Conservation (phyloP, 2,113 vertebrate genomes). For the Pituophis catenifer region DNA sequence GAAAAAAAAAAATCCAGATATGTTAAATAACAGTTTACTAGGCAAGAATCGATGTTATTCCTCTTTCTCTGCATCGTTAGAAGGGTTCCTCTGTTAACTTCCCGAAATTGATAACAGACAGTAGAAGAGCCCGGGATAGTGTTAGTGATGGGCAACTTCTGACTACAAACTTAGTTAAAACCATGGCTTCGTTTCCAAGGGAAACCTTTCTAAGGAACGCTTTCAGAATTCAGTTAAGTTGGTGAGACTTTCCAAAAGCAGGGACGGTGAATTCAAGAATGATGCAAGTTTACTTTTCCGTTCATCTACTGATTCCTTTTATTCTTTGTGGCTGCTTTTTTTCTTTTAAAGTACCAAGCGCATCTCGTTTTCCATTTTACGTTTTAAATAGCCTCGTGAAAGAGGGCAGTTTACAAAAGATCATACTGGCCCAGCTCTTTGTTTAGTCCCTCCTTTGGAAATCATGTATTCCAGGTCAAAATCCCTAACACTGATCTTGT, state of each 20-base stretch:
- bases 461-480: neutral
- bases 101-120: neutral
- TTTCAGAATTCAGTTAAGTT: neutral
- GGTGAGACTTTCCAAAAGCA: neutral
- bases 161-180: neutral
- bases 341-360: neutral
- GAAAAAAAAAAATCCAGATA: neutral
- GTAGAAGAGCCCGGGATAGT: neutral
- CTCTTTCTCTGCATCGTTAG: neutral
- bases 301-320: too few relatives aligned
- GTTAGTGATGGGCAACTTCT: neutral
- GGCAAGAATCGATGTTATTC: neutral
- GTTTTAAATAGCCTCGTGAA: neutral
- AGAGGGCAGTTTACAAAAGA: neutral
- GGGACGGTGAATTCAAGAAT: neutral
- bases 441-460: neutral
- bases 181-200: neutral
- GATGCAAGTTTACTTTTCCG: neutral
- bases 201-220: neutral
- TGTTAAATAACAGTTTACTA: neutral
- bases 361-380: neutral
- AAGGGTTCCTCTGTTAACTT: neutral
- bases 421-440: neutral
- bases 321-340: neutral
- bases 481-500: neutral